Conservation (phyloP, 1,140 invertebrate genomes). For the Euura saliciscinereae region DNA sequence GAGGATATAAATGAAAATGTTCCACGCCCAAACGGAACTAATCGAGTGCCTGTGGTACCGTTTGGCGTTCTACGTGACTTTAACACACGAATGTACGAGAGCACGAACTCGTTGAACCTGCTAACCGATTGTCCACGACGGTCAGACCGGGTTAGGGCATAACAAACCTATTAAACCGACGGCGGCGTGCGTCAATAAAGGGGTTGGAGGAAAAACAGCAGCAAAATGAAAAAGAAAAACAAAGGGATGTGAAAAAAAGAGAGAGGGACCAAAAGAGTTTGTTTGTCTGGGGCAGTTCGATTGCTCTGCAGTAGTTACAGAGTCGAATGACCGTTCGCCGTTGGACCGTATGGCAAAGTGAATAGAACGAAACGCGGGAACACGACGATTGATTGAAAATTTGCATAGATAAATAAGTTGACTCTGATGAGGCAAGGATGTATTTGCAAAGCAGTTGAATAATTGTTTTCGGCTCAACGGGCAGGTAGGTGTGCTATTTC, state of each 20-base stretch:
- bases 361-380: slow-evolving; percentile 5
- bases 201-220: background rate
- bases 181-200: slow-evolving; percentile 1
- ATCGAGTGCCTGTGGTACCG: background rate
- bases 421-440: slow-evolving; percentile 41
- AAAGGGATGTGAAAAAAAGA: slow-evolving; percentile 8
- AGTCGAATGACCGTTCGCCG: background rate
- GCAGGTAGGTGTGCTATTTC: background rate
- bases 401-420: slow-evolving; percentile 55
- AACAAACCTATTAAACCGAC: background rate
- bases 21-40: background rate
- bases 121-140: no score
- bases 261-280: background rate
- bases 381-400: slow-evolving; percentile 47
- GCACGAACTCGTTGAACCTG: background rate
- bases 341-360: background rate
- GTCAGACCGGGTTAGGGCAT: background rate
- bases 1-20: no score
- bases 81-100: background rate
- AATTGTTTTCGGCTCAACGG: slow-evolving; percentile 44
- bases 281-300: no score
- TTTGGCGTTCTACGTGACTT: background rate
- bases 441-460: slow-evolving; percentile 50
- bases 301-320: background rate
- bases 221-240: slow-evolving; percentile 12